Percentiles rank a stretch among this genome's conserved stretches.
phyloP scores from a whole-genome alignment of 2,113 vertebrate genomes.

The Pelobates fuscus region DNA sequence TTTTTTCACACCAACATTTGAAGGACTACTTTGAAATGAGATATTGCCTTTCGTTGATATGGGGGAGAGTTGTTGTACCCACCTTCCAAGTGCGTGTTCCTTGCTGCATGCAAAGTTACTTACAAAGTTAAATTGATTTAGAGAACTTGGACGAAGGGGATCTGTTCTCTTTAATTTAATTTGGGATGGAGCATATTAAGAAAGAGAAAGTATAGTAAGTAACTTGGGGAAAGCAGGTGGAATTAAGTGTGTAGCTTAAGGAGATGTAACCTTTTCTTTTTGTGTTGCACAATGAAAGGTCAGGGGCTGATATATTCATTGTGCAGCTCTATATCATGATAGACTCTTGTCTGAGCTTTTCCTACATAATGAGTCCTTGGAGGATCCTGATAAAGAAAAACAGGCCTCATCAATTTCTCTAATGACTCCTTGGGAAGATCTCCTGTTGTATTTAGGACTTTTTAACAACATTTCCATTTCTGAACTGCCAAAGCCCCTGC shows the following conservation, averaged over 20 bases:
- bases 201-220: not conserved
- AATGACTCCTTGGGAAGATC: conserved; percentile 65
- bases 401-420: conserved; percentile 69
- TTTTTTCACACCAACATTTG: too few relatives aligned
- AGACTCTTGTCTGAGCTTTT: conserved; percentile 14
- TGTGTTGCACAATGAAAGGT: conserved; percentile 56
- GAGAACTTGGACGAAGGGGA: too few relatives aligned
- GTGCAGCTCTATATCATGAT: conserved; percentile 52
- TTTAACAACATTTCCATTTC: conserved; percentile 66
- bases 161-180: too few relatives aligned
- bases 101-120: too few relatives aligned
- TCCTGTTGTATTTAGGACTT: conserved; percentile 66
- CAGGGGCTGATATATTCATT: conserved; percentile 51
- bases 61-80: too few relatives aligned
- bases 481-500: conserved; percentile 56
- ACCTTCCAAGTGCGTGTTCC: too few relatives aligned
- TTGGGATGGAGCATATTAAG: too few relatives aligned
- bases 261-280: conserved; percentile 56
- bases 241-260: not conserved
- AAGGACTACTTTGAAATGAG: too few relatives aligned
- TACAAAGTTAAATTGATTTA: too few relatives aligned
- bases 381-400: conserved; percentile 64
- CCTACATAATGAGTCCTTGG: conserved; percentile 56
- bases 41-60: too few relatives aligned
- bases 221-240: not conserved